These are phyloP conservation scores for Conger conger DNA, from an alignment of 2,113 vertebrate genomes.

Conservation along the genomic window DNA sequence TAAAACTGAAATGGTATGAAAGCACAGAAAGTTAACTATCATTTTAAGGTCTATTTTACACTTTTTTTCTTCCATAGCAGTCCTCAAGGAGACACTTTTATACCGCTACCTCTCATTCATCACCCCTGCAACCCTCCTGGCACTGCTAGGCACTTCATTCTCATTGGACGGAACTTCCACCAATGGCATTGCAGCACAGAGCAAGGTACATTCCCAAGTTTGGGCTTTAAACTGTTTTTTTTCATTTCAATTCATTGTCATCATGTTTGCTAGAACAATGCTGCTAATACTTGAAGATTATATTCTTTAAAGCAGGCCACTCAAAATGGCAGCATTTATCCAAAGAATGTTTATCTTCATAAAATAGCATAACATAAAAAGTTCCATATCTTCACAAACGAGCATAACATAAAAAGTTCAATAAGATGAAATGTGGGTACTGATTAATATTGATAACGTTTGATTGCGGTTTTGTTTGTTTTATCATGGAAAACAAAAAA, in stretches of 20 bases:
- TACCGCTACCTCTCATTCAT: slow-evolving; percentile 71
- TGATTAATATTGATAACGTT: neutral
- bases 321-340: neutral
- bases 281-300: neutral
- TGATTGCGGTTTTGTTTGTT: neutral
- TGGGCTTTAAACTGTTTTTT: neutral
- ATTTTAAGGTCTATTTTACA: neutral
- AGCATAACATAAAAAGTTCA: too few species aligned
- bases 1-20: too few species aligned
- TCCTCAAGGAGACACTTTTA: slow-evolving; percentile 63
- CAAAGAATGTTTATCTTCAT: neutral
- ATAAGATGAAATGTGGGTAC: neutral
- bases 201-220: slow-evolving; percentile 70
- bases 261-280: neutral
- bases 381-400: too few species aligned
- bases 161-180: slow-evolving; percentile 91
- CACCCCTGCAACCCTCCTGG: slow-evolving; percentile 67
- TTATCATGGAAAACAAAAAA: neutral
- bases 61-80: slow-evolving; percentile 54
- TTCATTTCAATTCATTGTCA: neutral
- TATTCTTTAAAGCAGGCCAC: neutral
- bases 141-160: slow-evolving; percentile 75
- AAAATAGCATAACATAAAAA: too few species aligned
- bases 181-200: slow-evolving; percentile 93
- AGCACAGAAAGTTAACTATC: too few species aligned